phyloP scores from a whole-genome alignment of 2,888 invertebrate species.

The Agriotes lineatus region DNA sequence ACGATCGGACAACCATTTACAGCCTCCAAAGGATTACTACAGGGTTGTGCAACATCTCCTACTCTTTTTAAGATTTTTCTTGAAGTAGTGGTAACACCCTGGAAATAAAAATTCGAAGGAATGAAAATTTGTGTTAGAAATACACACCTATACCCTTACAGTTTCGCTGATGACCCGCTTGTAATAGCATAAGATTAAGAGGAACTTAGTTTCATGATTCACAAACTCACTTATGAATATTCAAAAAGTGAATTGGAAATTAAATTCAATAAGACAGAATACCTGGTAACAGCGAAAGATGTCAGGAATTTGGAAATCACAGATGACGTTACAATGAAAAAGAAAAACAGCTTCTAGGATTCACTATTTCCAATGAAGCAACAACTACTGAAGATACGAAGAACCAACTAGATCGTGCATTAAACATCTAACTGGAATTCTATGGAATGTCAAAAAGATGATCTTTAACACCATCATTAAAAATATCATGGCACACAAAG shows the following conservation, averaged over 20 bases:
- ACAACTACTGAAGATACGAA: neutral
- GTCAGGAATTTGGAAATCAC: too few species aligned
- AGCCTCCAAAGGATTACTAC: neutral
- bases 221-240: neutral
- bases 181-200: neutral
- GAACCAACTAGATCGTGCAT: constrained; percentile 1
- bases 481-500: neutral
- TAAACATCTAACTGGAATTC: neutral
- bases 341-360: neutral
- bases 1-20: too few species aligned
- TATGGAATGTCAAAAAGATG: neutral
- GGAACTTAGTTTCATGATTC: too few species aligned
- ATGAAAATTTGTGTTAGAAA: neutral
- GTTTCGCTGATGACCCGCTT: neutral
- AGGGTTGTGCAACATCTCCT: constrained; percentile 1
- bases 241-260: neutral
- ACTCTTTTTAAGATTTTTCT: too few species aligned
- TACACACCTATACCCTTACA: neutral
- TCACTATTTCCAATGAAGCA: too few species aligned
- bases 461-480: too few species aligned
- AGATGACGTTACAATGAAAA: neutral
- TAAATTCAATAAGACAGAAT: neutral
- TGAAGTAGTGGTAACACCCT: neutral
- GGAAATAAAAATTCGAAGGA: neutral
- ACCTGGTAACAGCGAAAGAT: neutral